Evolutionary conservation across 2,113 vertebrate species (phyloP), one percentile per base, ranked within the genome.

Genomic region (Phalacrocorax aristotelis): DNA sequence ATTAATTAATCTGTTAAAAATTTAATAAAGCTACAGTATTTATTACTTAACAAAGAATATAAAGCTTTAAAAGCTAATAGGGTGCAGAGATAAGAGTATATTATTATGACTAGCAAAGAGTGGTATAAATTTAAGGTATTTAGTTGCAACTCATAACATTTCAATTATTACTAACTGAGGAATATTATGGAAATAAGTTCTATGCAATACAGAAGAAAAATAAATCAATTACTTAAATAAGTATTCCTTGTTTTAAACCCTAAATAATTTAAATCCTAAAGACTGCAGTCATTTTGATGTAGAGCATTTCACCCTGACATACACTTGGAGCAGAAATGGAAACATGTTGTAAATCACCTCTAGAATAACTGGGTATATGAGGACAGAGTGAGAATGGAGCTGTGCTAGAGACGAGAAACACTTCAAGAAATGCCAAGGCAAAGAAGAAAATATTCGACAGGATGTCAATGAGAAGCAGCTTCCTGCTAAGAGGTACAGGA

Each of bases 221-320:
- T 8, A 89, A 94, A 88, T 80, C 30, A 83, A 20, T 78, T 83
- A 77, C 48, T 90, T 95, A 38, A 83, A 66, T 34, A 29, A 89
- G 6, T 32, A 80, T 46, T 83, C 44, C 51, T 83, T 80, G 36
- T 32, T 81, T 95, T 65, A 93, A 94, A 76, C 11, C 10, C 36
- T n/a, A 93, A 93, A 86, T 88, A 85, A 91, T 93, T 95, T 72
- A 62, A 83, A 90, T 66, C 51, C 44, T 90, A 75, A 92, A 61
- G 64, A 91, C 60, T 25, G 40, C 48, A 83, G 48, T 55, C 12
- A 90, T 77, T 95, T 83, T 78, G 85, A 85, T 86, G 78, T 78
- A 89, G 55, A 89, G 42, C 48, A 71, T 78, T 81, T 61, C 72
- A 89, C 48, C n/a, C 12, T 81, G 88, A 72, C 49, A 74, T 38